Conservation (phyloP, 2,113 vertebrate genomes). For the Paramormyrops kingsleyae region DNA sequence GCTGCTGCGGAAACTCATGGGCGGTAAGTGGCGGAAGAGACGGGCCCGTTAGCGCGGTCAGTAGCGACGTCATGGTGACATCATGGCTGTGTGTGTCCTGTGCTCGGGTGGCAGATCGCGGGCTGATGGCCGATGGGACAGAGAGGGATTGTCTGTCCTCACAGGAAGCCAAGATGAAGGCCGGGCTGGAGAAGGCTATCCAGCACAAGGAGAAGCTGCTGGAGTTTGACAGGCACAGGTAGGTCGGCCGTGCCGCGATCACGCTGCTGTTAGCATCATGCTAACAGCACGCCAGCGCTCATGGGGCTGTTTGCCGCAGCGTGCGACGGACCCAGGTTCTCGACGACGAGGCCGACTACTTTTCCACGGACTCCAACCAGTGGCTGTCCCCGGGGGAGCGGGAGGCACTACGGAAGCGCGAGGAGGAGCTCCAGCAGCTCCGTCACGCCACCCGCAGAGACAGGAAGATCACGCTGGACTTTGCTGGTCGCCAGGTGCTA, state of each 20-base stretch:
- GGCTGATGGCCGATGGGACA: conserved; percentile 48
- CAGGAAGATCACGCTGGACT: conserved; percentile 85
- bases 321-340: conserved; percentile 88
- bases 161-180: conserved; percentile 71
- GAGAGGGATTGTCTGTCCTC: conserved; percentile 70
- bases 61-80: not conserved
- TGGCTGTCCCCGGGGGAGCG: conserved; percentile 85
- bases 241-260: not conserved
- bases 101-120: conserved; percentile 45
- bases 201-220: conserved; percentile 93
- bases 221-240: conserved; percentile 93
- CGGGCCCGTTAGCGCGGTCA: not conserved
- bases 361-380: conserved; percentile 87
- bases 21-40: conserved; percentile 57
- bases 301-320: conserved; percentile 44
- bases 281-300: not conserved
- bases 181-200: conserved; percentile 82
- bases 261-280: not conserved
- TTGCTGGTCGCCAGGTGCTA: conserved; percentile 81
- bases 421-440: conserved; percentile 80
- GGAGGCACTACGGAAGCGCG: conserved; percentile 70
- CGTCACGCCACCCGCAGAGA: conserved; percentile 79
- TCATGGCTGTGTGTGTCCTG: not conserved
- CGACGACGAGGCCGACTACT: conserved; percentile 94
- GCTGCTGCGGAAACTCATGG: conserved; percentile 88